Evolutionary conservation across 2,113 vertebrate species (phyloP).

Genomic region (Dipodomys ordii): DNA sequence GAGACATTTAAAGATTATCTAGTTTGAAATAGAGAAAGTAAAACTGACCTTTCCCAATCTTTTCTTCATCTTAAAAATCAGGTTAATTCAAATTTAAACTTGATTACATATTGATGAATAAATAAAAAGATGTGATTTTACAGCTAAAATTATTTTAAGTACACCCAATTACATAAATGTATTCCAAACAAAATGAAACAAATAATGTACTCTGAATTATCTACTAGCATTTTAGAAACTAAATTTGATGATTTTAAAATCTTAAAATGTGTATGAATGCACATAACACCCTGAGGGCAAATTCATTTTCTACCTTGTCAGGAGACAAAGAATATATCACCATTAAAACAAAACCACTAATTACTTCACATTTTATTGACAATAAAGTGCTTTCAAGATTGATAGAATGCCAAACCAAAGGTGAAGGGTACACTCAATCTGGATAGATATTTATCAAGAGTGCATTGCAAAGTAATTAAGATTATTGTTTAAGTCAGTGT

Average conservation of each 20-base stretch:
- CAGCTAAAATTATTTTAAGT: neutral
- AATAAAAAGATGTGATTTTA: neutral
- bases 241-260: neutral
- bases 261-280: constrained; percentile 47
- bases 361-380: constrained; percentile 68
- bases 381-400: constrained; percentile 65
- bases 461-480: constrained; percentile 54
- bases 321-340: constrained; percentile 9
- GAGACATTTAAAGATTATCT: neutral
- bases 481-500: constrained; percentile 46
- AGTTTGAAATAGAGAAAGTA: neutral
- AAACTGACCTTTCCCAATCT: neutral
- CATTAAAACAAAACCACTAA: constrained; percentile 64
- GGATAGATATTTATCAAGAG: constrained; percentile 39
- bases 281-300: neutral
- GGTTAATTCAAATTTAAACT: neutral
- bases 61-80: neutral
- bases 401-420: constrained; percentile 63
- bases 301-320: constrained; percentile 62
- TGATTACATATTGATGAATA: neutral
- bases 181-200: neutral
- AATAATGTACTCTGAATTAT: neutral
- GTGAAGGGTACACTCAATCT: constrained; percentile 55
- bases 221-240: constrained; percentile 10
- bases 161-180: neutral